These are phyloP conservation scores for Diaprepes abbreviatus DNA, from an alignment of 2,888 invertebrate genomes.

Conservation along the genomic window DNA sequence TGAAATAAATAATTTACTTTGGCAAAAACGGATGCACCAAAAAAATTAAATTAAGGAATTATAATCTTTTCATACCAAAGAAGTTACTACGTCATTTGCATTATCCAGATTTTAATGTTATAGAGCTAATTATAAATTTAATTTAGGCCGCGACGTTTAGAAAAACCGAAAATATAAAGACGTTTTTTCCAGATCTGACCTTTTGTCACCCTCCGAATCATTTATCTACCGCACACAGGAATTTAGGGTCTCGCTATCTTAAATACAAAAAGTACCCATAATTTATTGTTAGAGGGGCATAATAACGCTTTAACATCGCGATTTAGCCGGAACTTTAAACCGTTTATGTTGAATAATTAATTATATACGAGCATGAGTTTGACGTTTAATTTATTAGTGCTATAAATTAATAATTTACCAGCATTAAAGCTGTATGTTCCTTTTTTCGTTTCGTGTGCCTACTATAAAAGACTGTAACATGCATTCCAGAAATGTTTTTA, in stretches of 20 bases:
- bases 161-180: slow-evolving; percentile 35
- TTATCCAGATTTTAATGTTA: background rate
- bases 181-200: slow-evolving; percentile 36
- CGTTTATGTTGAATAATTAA: slow-evolving; percentile 52
- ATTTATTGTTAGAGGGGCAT: slow-evolving; percentile 52
- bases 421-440: slow-evolving; percentile 51
- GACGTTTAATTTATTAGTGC: slow-evolving; percentile 55
- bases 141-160: slow-evolving; percentile 17
- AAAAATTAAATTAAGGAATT: too few species aligned
- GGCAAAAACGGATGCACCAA: too few species aligned
- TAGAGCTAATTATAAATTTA: slow-evolving; percentile 21
- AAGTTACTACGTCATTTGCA: background rate
- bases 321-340: slow-evolving; percentile 51
- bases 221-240: slow-evolving; percentile 45
- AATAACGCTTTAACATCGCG: slow-evolving; percentile 52
- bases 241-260: slow-evolving; percentile 48
- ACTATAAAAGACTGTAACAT: slow-evolving; percentile 35
- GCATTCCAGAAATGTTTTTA: slow-evolving; percentile 59
- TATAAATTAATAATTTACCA: slow-evolving; percentile 57
- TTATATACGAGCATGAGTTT: slow-evolving; percentile 50
- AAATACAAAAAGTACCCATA: slow-evolving; percentile 47
- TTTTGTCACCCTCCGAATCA: slow-evolving; percentile 51
- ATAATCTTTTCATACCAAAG: too few species aligned
- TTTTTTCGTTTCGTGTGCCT: slow-evolving; percentile 31
- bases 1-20: too few species aligned